Percentiles rank a stretch among this genome's conserved stretches.
Conservation (phyloP, 2,113 vertebrate genomes). For the Perccottus glenii region DNA sequence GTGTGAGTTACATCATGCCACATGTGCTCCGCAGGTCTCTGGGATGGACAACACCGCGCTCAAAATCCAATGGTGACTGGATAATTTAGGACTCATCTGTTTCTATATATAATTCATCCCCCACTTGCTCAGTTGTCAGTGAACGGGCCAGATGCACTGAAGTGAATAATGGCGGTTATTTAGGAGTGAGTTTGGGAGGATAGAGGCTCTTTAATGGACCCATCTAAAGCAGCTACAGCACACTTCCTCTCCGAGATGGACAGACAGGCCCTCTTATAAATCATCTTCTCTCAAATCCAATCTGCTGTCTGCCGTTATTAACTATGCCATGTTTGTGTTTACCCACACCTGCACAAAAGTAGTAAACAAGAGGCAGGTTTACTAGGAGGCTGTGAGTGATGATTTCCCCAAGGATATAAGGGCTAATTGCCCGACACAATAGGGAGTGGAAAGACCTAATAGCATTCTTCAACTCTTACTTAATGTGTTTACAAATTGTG, state of each 20-base stretch:
- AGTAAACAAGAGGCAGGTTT: conserved; percentile 16
- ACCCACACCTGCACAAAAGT: conserved; percentile 17
- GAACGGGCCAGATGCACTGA: conserved; percentile 5
- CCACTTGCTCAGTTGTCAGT: conserved; percentile 28
- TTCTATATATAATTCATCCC: conserved; percentile 42
- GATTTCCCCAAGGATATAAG: conserved; percentile 56
- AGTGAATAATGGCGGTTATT: conserved; percentile 49
- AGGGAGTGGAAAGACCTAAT: conserved; percentile 42
- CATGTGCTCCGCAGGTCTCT: conserved; percentile 9
- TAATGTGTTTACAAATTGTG: conserved; percentile 45
- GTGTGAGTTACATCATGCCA: conserved; percentile 7
- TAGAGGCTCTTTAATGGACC: conserved; percentile 47
- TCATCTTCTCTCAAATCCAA: conserved; percentile 14
- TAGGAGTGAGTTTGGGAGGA: conserved; percentile 37
- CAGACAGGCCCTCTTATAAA: conserved; percentile 11
- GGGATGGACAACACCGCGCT: not conserved
- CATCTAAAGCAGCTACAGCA: conserved; percentile 25
- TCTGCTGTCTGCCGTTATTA: not conserved
- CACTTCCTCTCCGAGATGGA: conserved; percentile 24
- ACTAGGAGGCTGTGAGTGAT: conserved; percentile 21
- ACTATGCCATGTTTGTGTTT: conserved; percentile 6
- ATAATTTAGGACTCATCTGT: conserved; percentile 43
- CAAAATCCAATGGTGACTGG: conserved; percentile 2
- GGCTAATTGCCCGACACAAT: conserved; percentile 42
- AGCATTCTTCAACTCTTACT: conserved; percentile 31